These are phyloP conservation scores for Smutsia gigantea DNA, from an alignment of 2,797 vertebrate species.

Conservation along the genomic window DNA sequence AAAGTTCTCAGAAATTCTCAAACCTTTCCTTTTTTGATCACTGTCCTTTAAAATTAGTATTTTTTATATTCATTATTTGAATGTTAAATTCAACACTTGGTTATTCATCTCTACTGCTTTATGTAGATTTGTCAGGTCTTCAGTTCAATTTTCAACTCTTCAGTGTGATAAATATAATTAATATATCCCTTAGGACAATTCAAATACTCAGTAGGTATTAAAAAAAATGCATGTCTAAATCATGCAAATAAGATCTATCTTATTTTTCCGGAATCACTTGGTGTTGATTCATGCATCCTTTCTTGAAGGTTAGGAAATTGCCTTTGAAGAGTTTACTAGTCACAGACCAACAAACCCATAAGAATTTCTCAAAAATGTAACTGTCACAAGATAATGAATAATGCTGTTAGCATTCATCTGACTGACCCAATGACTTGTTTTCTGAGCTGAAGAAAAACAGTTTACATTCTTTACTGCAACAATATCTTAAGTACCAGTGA, in stretches of 20 bases:
- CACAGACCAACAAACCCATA: neutral
- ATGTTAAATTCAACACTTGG: neutral
- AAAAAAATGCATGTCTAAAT: neutral
- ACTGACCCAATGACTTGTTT: slow-evolving; percentile 12
- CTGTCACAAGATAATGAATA: neutral
- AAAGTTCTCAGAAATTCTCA: neutral
- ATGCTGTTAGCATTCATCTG: neutral
- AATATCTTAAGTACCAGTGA: slow-evolving; percentile 28
- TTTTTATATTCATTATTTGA: neutral
- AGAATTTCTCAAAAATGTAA: neutral
- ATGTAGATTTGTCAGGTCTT: neutral
- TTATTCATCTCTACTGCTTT: neutral
- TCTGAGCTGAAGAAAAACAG: slow-evolving; percentile 20
- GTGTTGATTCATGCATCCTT: neutral
- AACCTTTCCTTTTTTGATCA: neutral
- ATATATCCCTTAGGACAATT: neutral
- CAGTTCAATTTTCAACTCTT: neutral
- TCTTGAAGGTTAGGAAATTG: neutral
- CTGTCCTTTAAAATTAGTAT: neutral
- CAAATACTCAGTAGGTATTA: neutral
- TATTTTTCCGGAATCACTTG: neutral
- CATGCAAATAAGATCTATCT: neutral
- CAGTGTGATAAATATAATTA: slow-evolving; percentile 11
- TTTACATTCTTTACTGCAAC: slow-evolving; percentile 46
- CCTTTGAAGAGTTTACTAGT: slow-evolving; percentile 7